phyloP scores from a whole-genome alignment of 2,797 vertebrate genomes.

The Gymnoscopelus braueri region DNA sequence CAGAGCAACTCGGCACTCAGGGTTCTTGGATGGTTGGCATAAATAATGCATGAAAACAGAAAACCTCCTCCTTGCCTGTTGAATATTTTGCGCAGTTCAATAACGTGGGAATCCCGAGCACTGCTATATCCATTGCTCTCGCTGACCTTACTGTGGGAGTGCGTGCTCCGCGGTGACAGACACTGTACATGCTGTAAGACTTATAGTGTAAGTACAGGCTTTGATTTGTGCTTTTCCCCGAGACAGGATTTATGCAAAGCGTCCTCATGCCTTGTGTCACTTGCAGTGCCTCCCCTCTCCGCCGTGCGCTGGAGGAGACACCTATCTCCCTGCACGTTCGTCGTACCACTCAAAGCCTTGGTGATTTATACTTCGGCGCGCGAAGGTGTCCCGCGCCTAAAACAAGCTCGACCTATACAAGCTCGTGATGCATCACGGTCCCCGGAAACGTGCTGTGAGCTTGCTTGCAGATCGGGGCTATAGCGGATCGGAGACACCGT shows the following conservation, averaged over 20 bases:
- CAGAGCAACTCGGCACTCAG: constrained; percentile 35
- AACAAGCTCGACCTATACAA: no score
- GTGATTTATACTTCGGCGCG: no score
- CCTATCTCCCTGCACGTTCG: no score
- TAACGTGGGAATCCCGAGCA: constrained; percentile 44
- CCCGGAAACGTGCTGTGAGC: no score
- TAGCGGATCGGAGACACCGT: no score
- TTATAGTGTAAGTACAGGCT: background rate
- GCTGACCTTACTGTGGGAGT: constrained; percentile 49
- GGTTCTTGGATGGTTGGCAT: constrained; percentile 55
- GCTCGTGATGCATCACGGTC: no score
- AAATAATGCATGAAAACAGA: constrained; percentile 62
- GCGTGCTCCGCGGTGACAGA: background rate
- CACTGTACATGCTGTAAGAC: constrained; percentile 19
- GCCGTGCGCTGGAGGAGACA: no score
- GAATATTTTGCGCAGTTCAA: constrained; percentile 44
- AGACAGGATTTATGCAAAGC: constrained; percentile 9
- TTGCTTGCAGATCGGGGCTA: no score
- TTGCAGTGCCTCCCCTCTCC: constrained; percentile 3
- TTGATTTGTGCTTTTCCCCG: constrained; percentile 17
- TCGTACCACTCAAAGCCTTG: no score
- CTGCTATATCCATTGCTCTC: constrained; percentile 38
- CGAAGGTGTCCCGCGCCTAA: no score
- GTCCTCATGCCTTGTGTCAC: constrained; percentile 4
- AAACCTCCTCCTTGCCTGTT: constrained; percentile 41